Evolutionary conservation across 2,113 vertebrate species (phyloP), one percentile per base, ranked within the genome.

Genomic region (Macroglossus sobrinus): DNA sequence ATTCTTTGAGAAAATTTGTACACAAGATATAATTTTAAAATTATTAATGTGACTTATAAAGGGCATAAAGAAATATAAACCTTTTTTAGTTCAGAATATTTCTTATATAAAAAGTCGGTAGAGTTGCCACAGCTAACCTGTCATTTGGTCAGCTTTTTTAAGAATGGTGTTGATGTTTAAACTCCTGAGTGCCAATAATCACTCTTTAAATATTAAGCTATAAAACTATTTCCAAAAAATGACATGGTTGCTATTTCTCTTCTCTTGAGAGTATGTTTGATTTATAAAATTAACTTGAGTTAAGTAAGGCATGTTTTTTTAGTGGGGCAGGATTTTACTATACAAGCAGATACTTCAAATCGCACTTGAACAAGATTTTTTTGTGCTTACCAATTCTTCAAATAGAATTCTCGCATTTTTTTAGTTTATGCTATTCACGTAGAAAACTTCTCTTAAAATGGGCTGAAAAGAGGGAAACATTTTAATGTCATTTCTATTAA

Each of bases 261-360:
- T 94, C 40, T 72, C 33, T 43, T 69, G 7, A 75, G 40, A 82
- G 5, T 57, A 4, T 87, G 47, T 91, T 93, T 94, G 38, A 93
- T 80, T 95, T 91, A 93, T 50, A 84, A 75, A 89, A 88, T 97
- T 85, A 91, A 86, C 40, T 94, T 74, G 43, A 66, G 28, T 89
- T 95, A 38, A 79, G 30, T 59, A 53, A 57, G 11, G 28, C 2
- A 10, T 38, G 50, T 57, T 71, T 38, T 61, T 19, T 66, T n/a
- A n/a, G n/a, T n/a, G n/a, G n/a, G 47, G 14, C 47, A 50, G 14
- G 11, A 88, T 92, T 97, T 92, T 16, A 74, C 90, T 94, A 33
- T 87, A 61, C 1, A 57, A 92, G 61, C 16, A 96, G 57, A 96
- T 93, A 96, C 72, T 93, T 94, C 19, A 95, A 33, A 93, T 95